These are phyloP conservation scores for Lepetodrilus schrolli DNA, from an alignment of 2,888 invertebrate genomes.

Conservation along the genomic window DNA sequence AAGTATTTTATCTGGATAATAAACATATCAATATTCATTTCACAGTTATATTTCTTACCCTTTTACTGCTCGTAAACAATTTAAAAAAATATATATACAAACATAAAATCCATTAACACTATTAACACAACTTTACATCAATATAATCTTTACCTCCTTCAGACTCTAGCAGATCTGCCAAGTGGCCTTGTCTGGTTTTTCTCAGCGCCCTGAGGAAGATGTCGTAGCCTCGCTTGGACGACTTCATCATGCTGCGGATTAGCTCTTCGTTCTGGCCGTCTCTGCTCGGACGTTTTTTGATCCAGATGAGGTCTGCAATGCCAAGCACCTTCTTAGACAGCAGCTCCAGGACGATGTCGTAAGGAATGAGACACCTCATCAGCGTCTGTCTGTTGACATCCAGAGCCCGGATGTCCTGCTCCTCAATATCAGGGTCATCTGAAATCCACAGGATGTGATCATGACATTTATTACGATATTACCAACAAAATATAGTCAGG, in stretches of 20 bases:
- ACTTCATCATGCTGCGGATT: constrained; percentile 37
- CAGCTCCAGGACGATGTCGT: constrained; percentile 42
- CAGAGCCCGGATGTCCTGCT: background rate
- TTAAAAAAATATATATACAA: too few relatives aligned
- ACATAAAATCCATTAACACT: too few relatives aligned
- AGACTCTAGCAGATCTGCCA: constrained; percentile 38
- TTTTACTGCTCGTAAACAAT: too few relatives aligned
- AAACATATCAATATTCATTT: too few relatives aligned
- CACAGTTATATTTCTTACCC: too few relatives aligned
- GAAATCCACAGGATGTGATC: too few relatives aligned
- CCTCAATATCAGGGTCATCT: constrained; percentile 3
- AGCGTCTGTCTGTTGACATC: constrained; percentile 31
- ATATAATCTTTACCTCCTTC: background rate
- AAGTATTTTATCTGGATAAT: too few relatives aligned
- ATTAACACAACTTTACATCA: too few relatives aligned
- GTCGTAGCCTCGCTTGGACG: constrained; percentile 37
- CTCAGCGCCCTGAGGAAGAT: constrained; percentile 38
- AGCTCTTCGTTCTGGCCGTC: constrained; percentile 41
- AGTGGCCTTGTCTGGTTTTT: constrained; percentile 40
- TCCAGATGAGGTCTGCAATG: constrained; percentile 35
- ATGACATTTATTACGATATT: too few relatives aligned
- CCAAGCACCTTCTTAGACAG: constrained; percentile 36
- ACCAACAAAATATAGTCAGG: too few relatives aligned
- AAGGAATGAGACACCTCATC: constrained; percentile 41
- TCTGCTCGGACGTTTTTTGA: constrained; percentile 30